Conservation (phyloP, 2,113 vertebrate species). For the Cephalopholis sonnerati region DNA sequence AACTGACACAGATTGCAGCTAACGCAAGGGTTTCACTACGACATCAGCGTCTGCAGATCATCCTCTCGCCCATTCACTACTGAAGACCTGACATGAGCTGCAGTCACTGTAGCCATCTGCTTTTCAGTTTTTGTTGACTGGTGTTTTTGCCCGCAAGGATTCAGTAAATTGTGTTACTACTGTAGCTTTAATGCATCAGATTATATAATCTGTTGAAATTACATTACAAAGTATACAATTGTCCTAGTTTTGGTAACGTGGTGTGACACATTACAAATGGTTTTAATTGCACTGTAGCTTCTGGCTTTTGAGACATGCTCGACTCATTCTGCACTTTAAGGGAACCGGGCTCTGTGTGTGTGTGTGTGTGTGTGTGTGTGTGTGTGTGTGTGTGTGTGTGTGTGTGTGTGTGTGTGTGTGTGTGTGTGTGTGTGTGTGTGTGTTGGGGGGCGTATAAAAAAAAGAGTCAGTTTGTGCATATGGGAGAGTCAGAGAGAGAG, state of each 20-base stretch:
- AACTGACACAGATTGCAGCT: conserved; percentile 51
- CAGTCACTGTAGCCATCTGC: conserved; percentile 27
- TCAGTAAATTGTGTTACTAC: conserved; percentile 55
- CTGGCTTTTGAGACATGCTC: conserved; percentile 66
- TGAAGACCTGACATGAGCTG: conserved; percentile 3
- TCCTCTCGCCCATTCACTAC: conserved; percentile 32
- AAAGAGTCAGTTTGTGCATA: conserved; percentile 59
- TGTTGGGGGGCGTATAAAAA: conserved; percentile 10
- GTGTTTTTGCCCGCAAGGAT: conserved; percentile 57
- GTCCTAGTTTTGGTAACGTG: conserved; percentile 74
- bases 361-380: conserved; percentile 22
- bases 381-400: conserved; percentile 20
- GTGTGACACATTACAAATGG: conserved; percentile 80
- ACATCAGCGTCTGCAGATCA: conserved; percentile 41
- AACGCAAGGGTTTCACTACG: conserved; percentile 31
- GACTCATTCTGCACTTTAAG: conserved; percentile 56
- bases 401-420: background rate
- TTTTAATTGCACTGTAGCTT: conserved; percentile 77
- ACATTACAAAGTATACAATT: conserved; percentile 72
- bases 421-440: conserved; percentile 17
- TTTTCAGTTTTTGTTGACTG: conserved; percentile 37
- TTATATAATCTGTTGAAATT: conserved; percentile 78
- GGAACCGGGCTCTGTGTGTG: background rate
- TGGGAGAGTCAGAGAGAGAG: conserved; percentile 46
- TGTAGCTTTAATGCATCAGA: conserved; percentile 69